Conservation (phyloP, 2,888 invertebrate genomes). For the Icerya purchasi region DNA sequence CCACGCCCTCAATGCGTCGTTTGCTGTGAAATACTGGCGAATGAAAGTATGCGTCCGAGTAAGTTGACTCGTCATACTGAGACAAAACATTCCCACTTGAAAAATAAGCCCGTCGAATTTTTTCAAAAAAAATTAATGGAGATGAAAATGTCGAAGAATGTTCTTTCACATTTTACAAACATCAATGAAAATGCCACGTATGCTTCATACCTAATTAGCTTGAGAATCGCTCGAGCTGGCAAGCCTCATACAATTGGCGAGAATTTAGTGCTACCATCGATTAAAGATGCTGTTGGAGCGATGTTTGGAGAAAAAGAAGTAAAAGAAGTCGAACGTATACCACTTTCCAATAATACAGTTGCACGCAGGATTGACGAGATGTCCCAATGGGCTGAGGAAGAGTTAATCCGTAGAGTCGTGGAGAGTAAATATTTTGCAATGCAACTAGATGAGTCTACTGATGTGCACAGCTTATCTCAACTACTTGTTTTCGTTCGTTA, state of each 20-base stretch:
- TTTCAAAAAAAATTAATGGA: too few relatives aligned
- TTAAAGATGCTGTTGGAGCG: slow-evolving; percentile 3
- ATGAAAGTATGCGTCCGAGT: not conserved
- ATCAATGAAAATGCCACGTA: too few relatives aligned
- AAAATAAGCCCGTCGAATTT: too few relatives aligned
- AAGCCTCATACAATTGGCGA: slow-evolving; percentile 10
- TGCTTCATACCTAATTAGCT: too few relatives aligned
- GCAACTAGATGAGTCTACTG: slow-evolving; percentile 8
- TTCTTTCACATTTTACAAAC: too few relatives aligned
- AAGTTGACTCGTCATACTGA: too few relatives aligned
- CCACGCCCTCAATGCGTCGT: not conserved
- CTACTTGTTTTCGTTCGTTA: slow-evolving; percentile 8
- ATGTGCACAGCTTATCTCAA: slow-evolving; percentile 6
- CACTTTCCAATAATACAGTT: slow-evolving; percentile 8
- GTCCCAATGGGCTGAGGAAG: slow-evolving; percentile 7
- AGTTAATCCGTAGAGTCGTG: slow-evolving; percentile 4
- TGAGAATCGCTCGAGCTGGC: slow-evolving; percentile 16
- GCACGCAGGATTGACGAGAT: slow-evolving; percentile 8
- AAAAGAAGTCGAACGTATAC: slow-evolving; percentile 2
- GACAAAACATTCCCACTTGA: too few relatives aligned
- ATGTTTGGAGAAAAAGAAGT: slow-evolving; percentile 36
- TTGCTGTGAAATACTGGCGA: not conserved
- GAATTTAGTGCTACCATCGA: not conserved
- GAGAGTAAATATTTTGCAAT: slow-evolving; percentile 6
- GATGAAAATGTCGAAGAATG: too few relatives aligned